These are phyloP conservation scores for Chloroceryle aenea DNA, from an alignment of 2,113 vertebrate species.

Conservation along the genomic window DNA sequence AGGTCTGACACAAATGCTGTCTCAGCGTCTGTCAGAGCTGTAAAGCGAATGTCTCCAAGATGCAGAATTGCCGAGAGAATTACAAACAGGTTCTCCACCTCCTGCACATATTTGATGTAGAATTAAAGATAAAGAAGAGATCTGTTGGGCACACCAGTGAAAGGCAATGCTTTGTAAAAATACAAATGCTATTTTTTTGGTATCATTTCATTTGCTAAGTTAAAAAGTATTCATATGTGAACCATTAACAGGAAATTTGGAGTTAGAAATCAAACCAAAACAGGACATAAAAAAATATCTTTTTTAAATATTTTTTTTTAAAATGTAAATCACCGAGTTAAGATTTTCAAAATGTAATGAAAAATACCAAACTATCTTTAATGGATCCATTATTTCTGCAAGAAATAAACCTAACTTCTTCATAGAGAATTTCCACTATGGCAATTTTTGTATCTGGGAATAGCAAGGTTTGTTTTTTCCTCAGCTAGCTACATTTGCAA, in stretches of 20 bases:
- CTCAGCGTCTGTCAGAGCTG: constrained; percentile 80
- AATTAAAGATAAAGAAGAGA: constrained; percentile 24
- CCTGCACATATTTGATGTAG: constrained; percentile 70
- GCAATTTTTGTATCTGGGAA: not conserved
- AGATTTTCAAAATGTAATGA: not conserved
- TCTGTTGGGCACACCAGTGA: not conserved
- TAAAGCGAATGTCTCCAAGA: constrained; percentile 89
- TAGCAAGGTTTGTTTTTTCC: not conserved
- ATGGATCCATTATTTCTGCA: not conserved
- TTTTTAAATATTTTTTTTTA: not conserved
- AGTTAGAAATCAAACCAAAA: not conserved
- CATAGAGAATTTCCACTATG: not conserved
- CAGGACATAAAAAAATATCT: not conserved
- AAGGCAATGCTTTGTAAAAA: not conserved
- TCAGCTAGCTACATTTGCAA: not conserved
- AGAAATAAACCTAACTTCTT: not conserved
- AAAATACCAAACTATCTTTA: not conserved
- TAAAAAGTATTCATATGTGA: not conserved
- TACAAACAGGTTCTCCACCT: constrained; percentile 89
- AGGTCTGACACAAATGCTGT: constrained; percentile 87
- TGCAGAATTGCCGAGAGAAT: constrained; percentile 89
- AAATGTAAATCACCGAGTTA: not conserved
- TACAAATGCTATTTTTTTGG: not conserved
- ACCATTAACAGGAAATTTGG: not conserved
- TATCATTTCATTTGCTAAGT: not conserved